Base-by-base conservation (phyloP, 2,888 invertebrate species). In the Tachystola acroxantha region DNA sequence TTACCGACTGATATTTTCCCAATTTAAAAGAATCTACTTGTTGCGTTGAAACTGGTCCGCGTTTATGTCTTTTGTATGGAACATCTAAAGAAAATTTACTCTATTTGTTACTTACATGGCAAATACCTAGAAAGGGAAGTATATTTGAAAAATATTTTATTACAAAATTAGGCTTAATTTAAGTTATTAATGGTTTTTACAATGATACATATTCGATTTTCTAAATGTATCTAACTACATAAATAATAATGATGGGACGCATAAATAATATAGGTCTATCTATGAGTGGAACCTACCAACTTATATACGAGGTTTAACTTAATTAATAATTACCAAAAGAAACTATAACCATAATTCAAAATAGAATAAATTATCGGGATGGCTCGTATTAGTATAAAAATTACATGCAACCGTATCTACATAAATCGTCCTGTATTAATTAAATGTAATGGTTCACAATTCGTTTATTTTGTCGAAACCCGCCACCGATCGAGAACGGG, bases 351-450 rank as follows among this genome's bases (percentile, higher is more conserved):
- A 64, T 77, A 73, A 67, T 49, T 76, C 63, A 65, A 56, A 65
- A 40, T 46, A 57, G 62, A 67, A 64, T 73, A 72, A 64, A 64
- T 60, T 60, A 65, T 55, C 51, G 41, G 45, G 57, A 52, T 60
- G 39, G 37, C 36, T 41, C 41, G 45, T 71, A 60, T 64, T 64
- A 67, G 57, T 58, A 63, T 71, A 74, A 76, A 70, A 65, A 71
- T 70, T 72, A 76, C 64, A 68, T 58, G 64, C 57, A 57, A 59
- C 61, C 63, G 62, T 66, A 66, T 71, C 64, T 62, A 60, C 63
- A 73, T 76, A 76, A 69, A 75, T 76, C 64, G 73, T 70, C 67
- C 64, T 71, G 68, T 65, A 73, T 78, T 75, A 73, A 79, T 79
- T 78, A 75, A 78, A 75, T 68, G 64, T 76, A 72, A 78, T 76